Conservation (phyloP, 2,888 invertebrate genomes). For the Hirtodrosophila alboralis region DNA sequence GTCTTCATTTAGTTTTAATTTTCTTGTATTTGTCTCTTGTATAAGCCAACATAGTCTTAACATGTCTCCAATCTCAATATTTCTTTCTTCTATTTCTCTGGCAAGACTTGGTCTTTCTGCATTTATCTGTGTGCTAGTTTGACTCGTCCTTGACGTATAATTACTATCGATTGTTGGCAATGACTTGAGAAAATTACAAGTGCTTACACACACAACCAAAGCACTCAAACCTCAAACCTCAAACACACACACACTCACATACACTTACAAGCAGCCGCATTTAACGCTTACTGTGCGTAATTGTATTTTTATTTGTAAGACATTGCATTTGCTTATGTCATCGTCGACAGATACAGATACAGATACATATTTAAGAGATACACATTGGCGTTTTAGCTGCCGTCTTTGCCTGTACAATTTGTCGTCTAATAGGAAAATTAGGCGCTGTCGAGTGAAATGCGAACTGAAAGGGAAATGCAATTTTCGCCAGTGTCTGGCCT, state of each 20-base stretch:
- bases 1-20: constrained; percentile 1
- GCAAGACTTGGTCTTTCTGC: constrained; percentile 4
- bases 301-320: constrained; percentile 19
- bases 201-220: constrained; percentile 25
- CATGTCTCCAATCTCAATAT: constrained; percentile 11
- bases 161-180: constrained; percentile 60
- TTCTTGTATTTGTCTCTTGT: too few species aligned
- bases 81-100: constrained; percentile 4
- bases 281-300: constrained; percentile 40
- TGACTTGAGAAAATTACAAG: constrained; percentile 49
- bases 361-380: constrained; percentile 13
- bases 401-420: constrained; percentile 36
- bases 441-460: constrained; percentile 38
- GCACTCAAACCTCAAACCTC: constrained; percentile 7
- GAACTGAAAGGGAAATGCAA: constrained; percentile 47
- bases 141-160: constrained; percentile 49
- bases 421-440: constrained; percentile 59
- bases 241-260: constrained; percentile 1
- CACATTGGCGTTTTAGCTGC: constrained; percentile 12
- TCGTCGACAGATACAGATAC: constrained; percentile 32
- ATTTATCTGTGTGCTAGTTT: constrained; percentile 11
- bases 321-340: constrained; percentile 61
- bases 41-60: constrained; percentile 12
- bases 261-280: constrained; percentile 1
- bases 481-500: constrained; percentile 32